These are phyloP conservation scores for Aricia artaxerxes DNA, from an alignment of 2,888 invertebrate genomes.

Conservation along the genomic window DNA sequence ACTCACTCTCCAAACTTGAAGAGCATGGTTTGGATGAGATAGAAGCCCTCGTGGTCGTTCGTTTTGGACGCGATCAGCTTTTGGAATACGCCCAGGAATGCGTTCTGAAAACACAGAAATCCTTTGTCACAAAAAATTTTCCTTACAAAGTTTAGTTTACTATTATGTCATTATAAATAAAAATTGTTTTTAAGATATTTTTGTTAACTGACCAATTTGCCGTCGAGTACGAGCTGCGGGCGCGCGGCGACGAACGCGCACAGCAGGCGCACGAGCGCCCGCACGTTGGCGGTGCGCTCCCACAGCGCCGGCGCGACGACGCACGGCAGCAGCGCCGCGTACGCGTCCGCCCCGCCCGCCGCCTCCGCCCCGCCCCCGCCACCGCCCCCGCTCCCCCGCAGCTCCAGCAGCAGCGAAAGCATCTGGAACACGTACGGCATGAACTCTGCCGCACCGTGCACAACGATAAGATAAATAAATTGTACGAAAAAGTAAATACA, in stretches of 20 bases:
- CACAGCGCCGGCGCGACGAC: conserved; percentile 94
- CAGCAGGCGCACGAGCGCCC: conserved; percentile 94
- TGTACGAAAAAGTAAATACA: background rate
- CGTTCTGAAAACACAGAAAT: conserved; percentile 75
- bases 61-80: conserved; percentile 96
- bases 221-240: conserved; percentile 62
- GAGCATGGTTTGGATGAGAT: conserved; percentile 92
- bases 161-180: background rate
- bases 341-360: conserved; percentile 84
- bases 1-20: conserved; percentile 90
- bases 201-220: conserved; percentile 83
- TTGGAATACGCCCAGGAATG: conserved; percentile 96
- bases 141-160: background rate
- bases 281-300: conserved; percentile 96
- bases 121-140: no score
- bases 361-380: conserved; percentile 52
- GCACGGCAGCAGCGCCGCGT: conserved; percentile 94
- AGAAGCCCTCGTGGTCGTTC: conserved; percentile 98
- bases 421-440: conserved; percentile 99
- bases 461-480: background rate
- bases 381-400: conserved; percentile 72
- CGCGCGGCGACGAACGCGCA: conserved; percentile 87
- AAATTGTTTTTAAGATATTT: background rate
- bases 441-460: conserved; percentile 85
- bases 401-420: conserved; percentile 92